Base-by-base conservation (phyloP, 2,888 invertebrate genomes). In the Hedya salicella region DNA sequence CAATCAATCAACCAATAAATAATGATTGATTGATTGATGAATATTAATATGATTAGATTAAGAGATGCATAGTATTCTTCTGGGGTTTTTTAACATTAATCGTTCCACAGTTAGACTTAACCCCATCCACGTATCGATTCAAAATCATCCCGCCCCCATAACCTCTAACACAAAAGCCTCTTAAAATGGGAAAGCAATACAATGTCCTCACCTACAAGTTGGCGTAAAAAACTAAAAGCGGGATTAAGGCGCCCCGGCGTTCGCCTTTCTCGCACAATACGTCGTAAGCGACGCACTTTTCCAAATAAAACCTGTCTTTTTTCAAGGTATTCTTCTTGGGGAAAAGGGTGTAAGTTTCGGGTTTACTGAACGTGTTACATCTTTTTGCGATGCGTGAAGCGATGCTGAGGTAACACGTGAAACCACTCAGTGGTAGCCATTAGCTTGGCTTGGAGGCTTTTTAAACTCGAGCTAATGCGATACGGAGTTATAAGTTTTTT, bases 401-500 rank as follows among this genome's bases (percentile, higher is more conserved):
- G 5, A 13, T 2, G 2, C 32, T 75, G 78, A 82, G 70, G 81
- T 64, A 82, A 89, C 89, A 89, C 79, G 89, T 78, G 84, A 89
- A 89, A 84, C 88, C 89, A 89, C 89, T 89, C 89, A 86, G 80
- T 69, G 74, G 76, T 75, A 68, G 73, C 81, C 82, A 86, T 85
- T 85, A 86, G 82, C 32, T 1, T 17, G 19, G 56, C 56, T 56
- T 56, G 56, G 57, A 57, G 57, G 57, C 57, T 57, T 57, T 57
- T 57, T 57, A 57, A 57, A 57, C 44, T 57, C 17, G 17, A 19
- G 44, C 32, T 57, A 57, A 57, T 57, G 46, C 46, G 44, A 46
- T 57, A 57, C 57, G n/a, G 16, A 48, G 48, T 2, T 36, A 36
- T 36, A 48, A 57, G 44, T 57, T 57, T 44, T 36, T 36, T 9